Percentiles rank a stretch among this genome's conserved stretches.
phyloP scores from a whole-genome alignment of 2,113 vertebrate species.

The Hippocampus comes region DNA sequence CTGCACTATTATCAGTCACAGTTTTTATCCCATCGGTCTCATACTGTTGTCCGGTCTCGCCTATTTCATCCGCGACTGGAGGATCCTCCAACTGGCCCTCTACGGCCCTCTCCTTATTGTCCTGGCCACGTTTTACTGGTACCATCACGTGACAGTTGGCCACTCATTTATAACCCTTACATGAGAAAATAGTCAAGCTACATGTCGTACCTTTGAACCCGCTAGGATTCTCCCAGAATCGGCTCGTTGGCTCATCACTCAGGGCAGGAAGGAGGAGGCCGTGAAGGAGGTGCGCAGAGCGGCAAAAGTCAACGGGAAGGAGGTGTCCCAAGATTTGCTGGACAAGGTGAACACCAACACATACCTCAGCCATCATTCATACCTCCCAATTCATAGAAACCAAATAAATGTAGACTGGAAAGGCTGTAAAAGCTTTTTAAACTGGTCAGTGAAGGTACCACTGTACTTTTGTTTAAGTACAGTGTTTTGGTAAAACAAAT shows the following conservation, averaged over 20 bases:
- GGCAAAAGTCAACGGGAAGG: conserved; percentile 71
- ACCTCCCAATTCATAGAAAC: too few species aligned
- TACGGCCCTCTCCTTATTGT: conserved; percentile 61
- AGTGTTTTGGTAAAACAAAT: too few species aligned
- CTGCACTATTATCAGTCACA: conserved; percentile 72
- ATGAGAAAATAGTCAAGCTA: not conserved
- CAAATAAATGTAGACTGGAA: too few species aligned
- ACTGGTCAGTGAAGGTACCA: too few species aligned
- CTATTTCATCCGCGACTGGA: conserved; percentile 79
- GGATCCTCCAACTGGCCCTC: conserved; percentile 76
- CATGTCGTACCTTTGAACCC: not conserved
- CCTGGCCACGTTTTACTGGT: conserved; percentile 74
- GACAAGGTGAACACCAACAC: conserved; percentile 64
- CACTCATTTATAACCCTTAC: too few species aligned
- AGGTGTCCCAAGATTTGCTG: conserved; percentile 67
- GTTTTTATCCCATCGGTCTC: conserved; percentile 67
- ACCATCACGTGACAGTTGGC: not conserved
- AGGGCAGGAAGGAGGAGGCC: conserved; percentile 75
- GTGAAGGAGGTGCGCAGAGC: conserved; percentile 76
- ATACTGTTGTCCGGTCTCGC: conserved; percentile 79
- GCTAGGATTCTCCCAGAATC: conserved; percentile 84
- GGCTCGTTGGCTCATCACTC: conserved; percentile 81
- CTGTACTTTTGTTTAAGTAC: too few species aligned
- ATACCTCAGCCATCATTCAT: too few species aligned
- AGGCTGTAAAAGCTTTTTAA: too few species aligned